These are phyloP conservation scores for Leptopilina syphax DNA, from an alignment of 2,888 invertebrate species.

Conservation along the genomic window DNA sequence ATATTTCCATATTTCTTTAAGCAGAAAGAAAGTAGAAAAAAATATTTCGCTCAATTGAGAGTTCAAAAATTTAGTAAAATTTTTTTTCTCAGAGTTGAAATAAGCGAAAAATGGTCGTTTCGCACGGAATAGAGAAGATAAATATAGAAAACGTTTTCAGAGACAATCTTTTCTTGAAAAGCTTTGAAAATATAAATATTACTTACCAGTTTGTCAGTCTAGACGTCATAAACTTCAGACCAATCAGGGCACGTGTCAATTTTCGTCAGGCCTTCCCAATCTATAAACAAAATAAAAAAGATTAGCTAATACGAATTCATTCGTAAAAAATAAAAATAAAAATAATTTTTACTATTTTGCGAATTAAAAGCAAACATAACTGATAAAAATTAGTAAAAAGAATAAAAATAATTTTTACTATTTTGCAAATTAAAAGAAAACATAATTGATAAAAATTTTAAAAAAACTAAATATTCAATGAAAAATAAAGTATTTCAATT, in stretches of 20 bases:
- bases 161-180: neutral
- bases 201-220: neutral
- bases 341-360: neutral
- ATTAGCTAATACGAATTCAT: neutral
- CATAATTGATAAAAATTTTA: neutral
- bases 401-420: too few relatives aligned
- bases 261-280: slow-evolving; percentile 1
- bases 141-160: neutral
- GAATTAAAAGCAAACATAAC: too few relatives aligned
- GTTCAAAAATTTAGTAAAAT: too few relatives aligned
- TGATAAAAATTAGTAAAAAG: too few relatives aligned
- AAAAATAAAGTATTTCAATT: too few relatives aligned
- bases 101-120: too few relatives aligned
- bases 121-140: neutral
- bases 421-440: too few relatives aligned
- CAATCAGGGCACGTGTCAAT: slow-evolving; percentile 34
- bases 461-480: too few relatives aligned
- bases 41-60: too few relatives aligned
- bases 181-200: neutral
- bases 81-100: too few relatives aligned
- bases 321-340: neutral
- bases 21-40: too few relatives aligned
- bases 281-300: slow-evolving; percentile 5
- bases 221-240: slow-evolving; percentile 38
- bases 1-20: too few relatives aligned